Evolutionary conservation across 2,888 invertebrate species (phyloP).

Genomic region (Tinea trinotella): DNA sequence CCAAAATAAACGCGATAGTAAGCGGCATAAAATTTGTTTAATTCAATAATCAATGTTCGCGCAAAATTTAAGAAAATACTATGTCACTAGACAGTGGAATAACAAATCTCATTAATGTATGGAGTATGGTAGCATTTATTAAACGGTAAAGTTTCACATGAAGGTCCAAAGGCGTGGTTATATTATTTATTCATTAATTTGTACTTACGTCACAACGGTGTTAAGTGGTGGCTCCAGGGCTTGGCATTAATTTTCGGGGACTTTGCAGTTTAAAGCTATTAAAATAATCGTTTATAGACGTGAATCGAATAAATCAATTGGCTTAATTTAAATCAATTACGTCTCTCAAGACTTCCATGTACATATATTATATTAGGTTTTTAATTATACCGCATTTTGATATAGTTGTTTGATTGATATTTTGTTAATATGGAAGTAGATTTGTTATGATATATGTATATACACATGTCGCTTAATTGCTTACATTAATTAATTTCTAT

Average conservation of each 20-base stretch:
- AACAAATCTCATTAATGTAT: neutral
- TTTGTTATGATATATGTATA: no score
- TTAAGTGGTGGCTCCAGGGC: constrained; percentile 26
- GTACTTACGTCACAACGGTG: constrained; percentile 21
- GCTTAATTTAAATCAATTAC: constrained; percentile 15
- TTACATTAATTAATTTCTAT: neutral
- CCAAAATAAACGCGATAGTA: no score
- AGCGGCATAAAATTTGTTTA: no score
- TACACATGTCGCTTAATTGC: no score
- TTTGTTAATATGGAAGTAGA: neutral
- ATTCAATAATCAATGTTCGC: no score
- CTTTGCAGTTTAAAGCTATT: constrained; percentile 13
- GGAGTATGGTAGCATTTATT: constrained; percentile 1
- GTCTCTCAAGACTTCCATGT: neutral
- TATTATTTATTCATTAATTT: constrained; percentile 15
- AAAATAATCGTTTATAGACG: constrained; percentile 15
- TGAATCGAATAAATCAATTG: constrained; percentile 13
- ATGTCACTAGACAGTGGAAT: neutral
- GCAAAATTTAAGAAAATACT: no score
- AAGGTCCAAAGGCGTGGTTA: constrained; percentile 9
- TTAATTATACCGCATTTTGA: constrained; percentile 1
- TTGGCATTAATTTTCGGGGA: constrained; percentile 18
- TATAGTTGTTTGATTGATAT: constrained; percentile 3
- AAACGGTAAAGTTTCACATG: neutral
- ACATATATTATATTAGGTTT: neutral